phyloP scores from a whole-genome alignment of 2,113 vertebrate species.

The Diadophis punctatus region DNA sequence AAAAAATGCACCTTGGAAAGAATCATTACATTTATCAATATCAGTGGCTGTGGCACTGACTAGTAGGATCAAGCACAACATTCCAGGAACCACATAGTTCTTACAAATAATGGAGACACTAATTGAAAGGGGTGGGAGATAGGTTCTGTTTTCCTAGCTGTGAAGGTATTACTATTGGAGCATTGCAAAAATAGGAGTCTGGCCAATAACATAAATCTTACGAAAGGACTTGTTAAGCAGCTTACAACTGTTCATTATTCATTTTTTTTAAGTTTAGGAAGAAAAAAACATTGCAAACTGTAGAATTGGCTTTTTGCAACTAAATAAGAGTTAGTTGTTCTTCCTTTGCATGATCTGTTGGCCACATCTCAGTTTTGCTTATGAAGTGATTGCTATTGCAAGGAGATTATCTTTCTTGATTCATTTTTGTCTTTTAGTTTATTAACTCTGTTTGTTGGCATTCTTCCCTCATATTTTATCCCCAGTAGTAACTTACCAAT shows the following conservation, averaged over 20 bases:
- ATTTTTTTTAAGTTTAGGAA: background rate
- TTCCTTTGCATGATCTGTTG: background rate
- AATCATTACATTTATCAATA: background rate
- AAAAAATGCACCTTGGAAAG: background rate
- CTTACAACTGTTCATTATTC: background rate
- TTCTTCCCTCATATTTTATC: background rate
- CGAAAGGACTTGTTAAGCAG: background rate
- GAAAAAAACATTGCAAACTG: background rate
- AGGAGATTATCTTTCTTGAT: slow-evolving; percentile 10
- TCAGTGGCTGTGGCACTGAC: background rate
- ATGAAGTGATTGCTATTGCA: slow-evolving; percentile 8
- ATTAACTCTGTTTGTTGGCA: slow-evolving; percentile 4
- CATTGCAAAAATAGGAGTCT: background rate
- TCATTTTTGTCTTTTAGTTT: slow-evolving; percentile 17
- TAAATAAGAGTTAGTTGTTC: background rate
- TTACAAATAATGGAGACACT: background rate
- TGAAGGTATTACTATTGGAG: background rate
- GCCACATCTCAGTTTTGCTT: background rate
- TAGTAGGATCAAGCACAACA: background rate
- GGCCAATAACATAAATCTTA: background rate
- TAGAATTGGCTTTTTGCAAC: background rate
- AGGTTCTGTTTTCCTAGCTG: background rate
- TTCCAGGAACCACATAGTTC: background rate
- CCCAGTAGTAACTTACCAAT: background rate
- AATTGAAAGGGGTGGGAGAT: too few relatives aligned